A percentile compares a stretch with the other conserved stretches of the same genome.
These are phyloP conservation scores for Diaphora mendica DNA, from an alignment of 2,888 invertebrate genomes.

Conservation along the genomic window DNA sequence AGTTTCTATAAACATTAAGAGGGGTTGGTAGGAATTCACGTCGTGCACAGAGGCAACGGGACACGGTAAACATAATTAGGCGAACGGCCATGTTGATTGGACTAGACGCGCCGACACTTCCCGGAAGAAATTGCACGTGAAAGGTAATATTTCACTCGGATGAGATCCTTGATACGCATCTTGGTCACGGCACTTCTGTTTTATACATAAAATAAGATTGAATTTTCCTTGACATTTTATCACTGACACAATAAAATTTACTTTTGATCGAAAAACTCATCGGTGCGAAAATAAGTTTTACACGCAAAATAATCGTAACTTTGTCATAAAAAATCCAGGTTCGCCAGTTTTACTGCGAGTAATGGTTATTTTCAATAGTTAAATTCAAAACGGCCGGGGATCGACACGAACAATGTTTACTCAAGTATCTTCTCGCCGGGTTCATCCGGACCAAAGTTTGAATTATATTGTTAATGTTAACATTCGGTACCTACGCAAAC, in stretches of 20 bases:
- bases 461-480: slow-evolving; percentile 67
- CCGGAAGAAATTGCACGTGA: slow-evolving; percentile 70
- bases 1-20: slow-evolving; percentile 62
- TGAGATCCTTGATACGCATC: slow-evolving; percentile 64
- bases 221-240: slow-evolving; percentile 27
- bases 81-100: slow-evolving; percentile 72
- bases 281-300: slow-evolving; percentile 35
- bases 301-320: slow-evolving; percentile 39
- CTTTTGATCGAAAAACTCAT: slow-evolving; percentile 39
- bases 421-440: slow-evolving; percentile 55
- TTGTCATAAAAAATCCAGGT: slow-evolving; percentile 37
- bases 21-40: slow-evolving; percentile 61
- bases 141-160: slow-evolving; percentile 71
- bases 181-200: slow-evolving; percentile 57
- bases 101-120: slow-evolving; percentile 67
- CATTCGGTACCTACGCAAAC: slow-evolving; percentile 62
- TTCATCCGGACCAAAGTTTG: slow-evolving; percentile 57
- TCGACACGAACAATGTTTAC: slow-evolving; percentile 53
- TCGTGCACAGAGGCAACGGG: slow-evolving; percentile 56
- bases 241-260: slow-evolving; percentile 29
- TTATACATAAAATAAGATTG: slow-evolving; percentile 52
- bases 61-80: slow-evolving; percentile 78
- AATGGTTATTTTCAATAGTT: slow-evolving; percentile 50
- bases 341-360: slow-evolving; percentile 30
- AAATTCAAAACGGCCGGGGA: slow-evolving; percentile 43